Evolutionary conservation across 2,113 vertebrate species (phyloP).

Genomic region (Ploceus nigricollis): DNA sequence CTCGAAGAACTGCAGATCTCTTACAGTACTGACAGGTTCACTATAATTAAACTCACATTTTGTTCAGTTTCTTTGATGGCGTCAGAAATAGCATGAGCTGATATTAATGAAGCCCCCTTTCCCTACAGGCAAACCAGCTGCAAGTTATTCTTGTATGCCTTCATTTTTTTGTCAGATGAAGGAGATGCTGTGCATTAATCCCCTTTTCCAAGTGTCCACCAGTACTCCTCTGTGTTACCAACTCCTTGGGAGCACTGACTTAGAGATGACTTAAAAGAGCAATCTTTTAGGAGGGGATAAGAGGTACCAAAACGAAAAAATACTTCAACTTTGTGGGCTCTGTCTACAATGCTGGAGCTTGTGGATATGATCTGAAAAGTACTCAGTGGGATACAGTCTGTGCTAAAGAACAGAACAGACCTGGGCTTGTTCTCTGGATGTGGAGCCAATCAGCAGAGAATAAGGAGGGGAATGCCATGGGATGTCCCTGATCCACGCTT

Average conservation of each 20-base stretch:
- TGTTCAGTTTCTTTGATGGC: not conserved
- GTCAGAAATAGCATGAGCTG: not conserved
- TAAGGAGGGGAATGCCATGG: not conserved
- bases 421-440: not conserved
- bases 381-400: not conserved
- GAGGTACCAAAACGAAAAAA: not conserved
- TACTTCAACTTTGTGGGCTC: not conserved
- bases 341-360: not conserved
- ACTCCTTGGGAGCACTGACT: not conserved
- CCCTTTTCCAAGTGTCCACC: not conserved
- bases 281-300: not conserved
- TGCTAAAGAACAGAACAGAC: not conserved
- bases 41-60: not conserved
- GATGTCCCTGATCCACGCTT: not conserved
- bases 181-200: not conserved
- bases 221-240: rapidly evolving
- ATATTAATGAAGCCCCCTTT: not conserved
- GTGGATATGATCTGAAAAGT: not conserved
- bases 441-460: not conserved
- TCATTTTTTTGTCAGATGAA: not conserved
- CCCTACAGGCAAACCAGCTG: not conserved
- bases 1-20: not conserved
- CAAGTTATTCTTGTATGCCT: not conserved
- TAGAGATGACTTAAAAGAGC: not conserved
- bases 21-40: not conserved